Conservation (phyloP, 2,113 vertebrate genomes). For the Urocolius indicus region DNA sequence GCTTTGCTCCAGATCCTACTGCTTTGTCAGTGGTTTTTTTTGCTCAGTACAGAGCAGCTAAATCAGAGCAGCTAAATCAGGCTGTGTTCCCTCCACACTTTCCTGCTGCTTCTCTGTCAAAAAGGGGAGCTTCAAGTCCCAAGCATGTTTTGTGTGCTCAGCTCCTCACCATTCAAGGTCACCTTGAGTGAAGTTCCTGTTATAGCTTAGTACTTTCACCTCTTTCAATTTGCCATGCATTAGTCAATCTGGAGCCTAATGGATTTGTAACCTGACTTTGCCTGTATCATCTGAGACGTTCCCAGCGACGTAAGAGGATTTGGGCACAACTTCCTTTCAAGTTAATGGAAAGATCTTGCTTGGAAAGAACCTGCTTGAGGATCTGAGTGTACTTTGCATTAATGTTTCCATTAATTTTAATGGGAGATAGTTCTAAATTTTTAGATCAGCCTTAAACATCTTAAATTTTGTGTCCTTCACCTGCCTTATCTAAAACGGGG, state of each 20-base stretch:
- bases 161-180: neutral
- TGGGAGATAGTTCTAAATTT: constrained; percentile 25
- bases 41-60: neutral
- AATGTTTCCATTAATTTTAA: constrained; percentile 63
- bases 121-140: neutral
- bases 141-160: neutral
- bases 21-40: neutral
- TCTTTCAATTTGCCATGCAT: constrained; percentile 7
- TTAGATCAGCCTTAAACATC: constrained; percentile 36
- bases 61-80: neutral
- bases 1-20: neutral
- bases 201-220: constrained; percentile 35
- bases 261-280: constrained; percentile 47
- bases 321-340: constrained; percentile 57
- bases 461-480: constrained; percentile 47
- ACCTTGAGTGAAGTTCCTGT: neutral
- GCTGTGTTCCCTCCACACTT: neutral
- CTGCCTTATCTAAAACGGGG: neutral
- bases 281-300: neutral
- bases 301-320: constrained; percentile 45
- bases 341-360: constrained; percentile 62
- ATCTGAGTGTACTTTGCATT: constrained; percentile 59
- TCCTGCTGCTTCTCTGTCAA: neutral
- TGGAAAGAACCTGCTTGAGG: constrained; percentile 46
- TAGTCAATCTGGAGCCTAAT: constrained; percentile 37